Evolutionary conservation across 2,888 invertebrate genomes (phyloP), one percentile per base, ranked within the genome.

Genomic region (Spodoptera exigua): DNA sequence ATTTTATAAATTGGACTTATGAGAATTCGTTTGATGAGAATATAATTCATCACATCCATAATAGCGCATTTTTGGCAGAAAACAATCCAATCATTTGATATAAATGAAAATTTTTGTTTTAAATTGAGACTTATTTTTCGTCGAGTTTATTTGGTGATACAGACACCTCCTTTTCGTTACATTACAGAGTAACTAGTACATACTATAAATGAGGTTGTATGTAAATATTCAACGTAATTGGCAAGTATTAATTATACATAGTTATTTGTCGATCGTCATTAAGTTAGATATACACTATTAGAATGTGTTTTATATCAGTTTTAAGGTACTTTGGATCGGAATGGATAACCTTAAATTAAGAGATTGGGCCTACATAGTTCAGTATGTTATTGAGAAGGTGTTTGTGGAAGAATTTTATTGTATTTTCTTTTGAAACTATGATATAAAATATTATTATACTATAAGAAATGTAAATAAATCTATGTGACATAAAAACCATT

Each of bases 181-280:
- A 11, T 3, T 17, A 44, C 9, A 14, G 16, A 11, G 12, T 34
- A 21, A 34, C 13, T 40, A 55, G 41, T 46, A 53, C 35, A 27
- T 14, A 11, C 40, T 34, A 40, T 18, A 34, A 1, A 13, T 9
- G 11, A n/a, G 18, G 3, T n/a, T 12, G 18, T 9, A 13, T 37
- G 36, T 2, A 45, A n/a, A 11, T 63, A 45, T 63, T 34, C 16
- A 5, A 54, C 52, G 44, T 64, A 55, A 39, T 53, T 56, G 56
- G 47, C 35, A 34, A 45, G 51, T 47, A 27, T 9, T 74, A 67
- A 69, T 74, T 79, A 80, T 48, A 69, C 58, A 79, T 79, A 80
- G 73, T 82, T 83, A 83, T 83, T 82, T 83, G 83, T 82, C 82
- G 61, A 76, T 74, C 63, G 74, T 76, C 78, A 76, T 74, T 71